Evolutionary conservation across 2,888 invertebrate genomes (phyloP), one percentile per base, ranked within the genome.

Genomic region (Galeopsomyia nigrocyanea): DNA sequence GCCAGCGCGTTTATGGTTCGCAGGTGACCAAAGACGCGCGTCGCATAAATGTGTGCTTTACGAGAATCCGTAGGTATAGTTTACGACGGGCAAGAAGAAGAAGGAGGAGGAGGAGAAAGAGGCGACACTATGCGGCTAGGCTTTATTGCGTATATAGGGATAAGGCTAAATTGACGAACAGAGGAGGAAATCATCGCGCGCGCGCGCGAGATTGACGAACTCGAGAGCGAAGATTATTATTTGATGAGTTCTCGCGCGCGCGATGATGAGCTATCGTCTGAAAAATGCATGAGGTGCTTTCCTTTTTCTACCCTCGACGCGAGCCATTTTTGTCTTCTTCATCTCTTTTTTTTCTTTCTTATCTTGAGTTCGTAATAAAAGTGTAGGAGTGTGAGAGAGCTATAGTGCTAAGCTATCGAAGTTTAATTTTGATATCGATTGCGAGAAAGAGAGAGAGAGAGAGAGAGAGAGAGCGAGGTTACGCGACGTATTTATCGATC

Each of bases 1-100:
- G 55, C 5, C 58, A 3, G 21, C 47, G 49, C 67, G 64, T 73
- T 76, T 74, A 74, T 73, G 68, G 65, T 67, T 68, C 68, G 57
- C 76, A 68, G 74, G 72, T 72, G 76, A 74, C 68, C 74, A 73
- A 65, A 74, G 73, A 63, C 63, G 67, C 69, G 72, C 67, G 70
- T 53, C n/a, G 60, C 63, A 60, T 74, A 69, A 74, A 74, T 71
- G 65, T 71, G 65, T 55, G 58, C 57, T 72, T 74, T 76, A 74
- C 68, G 76, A 74, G 67, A 31, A 70, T 57, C 68, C 67, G 39
- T 21, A 16, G 67, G 31, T 60, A 39, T 39, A 68, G 71, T 74
- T 74, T 74, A 74, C 50, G 74, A 68, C 60, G 64, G 56, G 3
- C 26, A 26, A 26, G n/a, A n/a, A n/a, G n/a, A 26, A 26, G 26